Base-by-base conservation (phyloP, 1,140 invertebrate species). In the Cotesia typhae region DNA sequence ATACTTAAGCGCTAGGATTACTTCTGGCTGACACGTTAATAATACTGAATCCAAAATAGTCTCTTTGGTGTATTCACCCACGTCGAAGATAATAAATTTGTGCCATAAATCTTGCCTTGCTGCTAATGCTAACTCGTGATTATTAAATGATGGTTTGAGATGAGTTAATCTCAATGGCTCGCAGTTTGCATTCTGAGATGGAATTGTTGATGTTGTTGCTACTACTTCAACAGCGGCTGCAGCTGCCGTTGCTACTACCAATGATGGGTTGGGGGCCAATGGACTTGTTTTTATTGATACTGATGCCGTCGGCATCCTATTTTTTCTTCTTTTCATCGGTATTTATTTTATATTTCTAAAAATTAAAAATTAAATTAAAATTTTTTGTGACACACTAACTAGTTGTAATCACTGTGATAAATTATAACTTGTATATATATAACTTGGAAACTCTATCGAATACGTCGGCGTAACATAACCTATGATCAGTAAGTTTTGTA, bases 1-100 rank as follows among this genome's bases (percentile, higher is more conserved):
- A 20, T 81, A 87, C 74, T 78, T 81, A 14, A 84, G 75, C 0
- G 85, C 84, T 9, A 86, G 3, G 1, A 87, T 37, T 4, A 82
- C 73, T n/a, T 83, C 80, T 4, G 84, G 82, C 3, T 81, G 75
- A 28, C 82, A 84, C 0, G 73, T 66, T 4, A 59, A 37, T 38
- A 87, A 79, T 2, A 86, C 37, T 0, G 76, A 59, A 37, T 81
- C 79, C 3, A 87, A 55, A 2, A 86, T 57, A 10, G 73, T 20
- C 4, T 60, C 67, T 63, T 80, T 81, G 5, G 79, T 76, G 4
- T 76, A 76, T n/a, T 74, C 60, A 5, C 70, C 78, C 3, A 77
- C 70, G 12, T 81, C 71, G n/a, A 79, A 85, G 14, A 87, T 35
- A 59, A 87, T 83, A 20, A 86, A 87, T 75, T 87, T 87, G 37